A percentile compares a stretch with the other conserved stretches of the same genome.
These are phyloP conservation scores for Eilema sororculum DNA, from an alignment of 2,888 invertebrate genomes.

Conservation along the genomic window DNA sequence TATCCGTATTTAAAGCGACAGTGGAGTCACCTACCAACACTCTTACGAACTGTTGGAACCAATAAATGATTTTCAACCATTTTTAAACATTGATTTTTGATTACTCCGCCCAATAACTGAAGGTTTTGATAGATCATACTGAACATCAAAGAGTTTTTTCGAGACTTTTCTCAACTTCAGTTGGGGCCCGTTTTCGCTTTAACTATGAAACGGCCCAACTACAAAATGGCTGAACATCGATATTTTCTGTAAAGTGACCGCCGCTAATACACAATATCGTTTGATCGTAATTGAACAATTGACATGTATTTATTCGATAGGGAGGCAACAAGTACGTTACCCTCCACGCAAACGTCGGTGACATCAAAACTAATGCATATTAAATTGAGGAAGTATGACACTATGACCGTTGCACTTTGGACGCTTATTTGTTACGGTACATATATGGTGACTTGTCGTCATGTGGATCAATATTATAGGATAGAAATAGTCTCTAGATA, in stretches of 20 bases:
- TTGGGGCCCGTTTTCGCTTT: too few relatives aligned
- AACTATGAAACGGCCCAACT: background rate
- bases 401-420: conserved; percentile 29
- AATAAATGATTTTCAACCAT: too few relatives aligned
- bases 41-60: too few relatives aligned
- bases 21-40: too few relatives aligned
- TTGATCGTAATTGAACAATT: conserved; percentile 25
- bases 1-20: too few relatives aligned
- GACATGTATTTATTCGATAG: conserved; percentile 33
- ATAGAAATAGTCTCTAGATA: background rate
- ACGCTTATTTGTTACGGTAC: conserved; percentile 31
- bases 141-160: too few relatives aligned
- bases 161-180: too few relatives aligned
- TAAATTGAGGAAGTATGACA: conserved; percentile 49
- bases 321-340: conserved; percentile 8
- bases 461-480: too few relatives aligned
- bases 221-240: background rate
- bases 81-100: too few relatives aligned
- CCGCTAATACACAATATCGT: background rate
- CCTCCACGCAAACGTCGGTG: conserved; percentile 5
- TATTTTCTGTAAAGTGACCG: background rate
- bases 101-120: too few relatives aligned
- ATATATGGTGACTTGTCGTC: conserved; percentile 16
- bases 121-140: too few relatives aligned
- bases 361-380: conserved; percentile 49